Base-by-base conservation (phyloP, 1,140 invertebrate species). In the Pinna nobilis region DNA sequence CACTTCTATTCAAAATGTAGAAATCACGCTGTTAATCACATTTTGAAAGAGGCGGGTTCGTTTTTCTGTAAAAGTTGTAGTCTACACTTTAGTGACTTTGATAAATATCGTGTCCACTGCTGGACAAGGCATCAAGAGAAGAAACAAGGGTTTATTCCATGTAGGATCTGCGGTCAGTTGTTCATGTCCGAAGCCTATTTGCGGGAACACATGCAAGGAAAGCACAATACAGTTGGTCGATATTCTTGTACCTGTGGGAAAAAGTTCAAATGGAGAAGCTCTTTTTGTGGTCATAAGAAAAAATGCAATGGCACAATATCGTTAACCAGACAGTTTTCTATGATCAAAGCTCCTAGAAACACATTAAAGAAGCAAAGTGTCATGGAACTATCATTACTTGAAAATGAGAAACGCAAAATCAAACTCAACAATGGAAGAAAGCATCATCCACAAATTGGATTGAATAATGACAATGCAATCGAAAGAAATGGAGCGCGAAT, bases 231-330 rank as follows among this genome's bases (percentile, higher is more conserved):
- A 18, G 28, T 59, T 18, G 20, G 66, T n/a, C 25, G 66, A 23
- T 69, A 69, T 32, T 35, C 51, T 2, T 69, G 66, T 47, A 57
- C 50, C 0, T 69, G 66, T 69, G 66, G 66, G 11, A 57, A 69
- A 47, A 44, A 33, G 7, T 69, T 69, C 53, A 69, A 69, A 44
- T 69, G 66, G 66, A 69, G 66, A 44, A 69, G 66, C 20, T 55
- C 66, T 1, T 69, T 57, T 25, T 57, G 39, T 33, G 66, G 55
- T 25, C 66, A 69, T 32, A 69, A 39, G 39, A 25, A 44, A 20
- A 69, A 59, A 18, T 57, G 55, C 49, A 55, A 32, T 69, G 66
- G 66, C 30, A 59, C 47, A 32, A 67, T 51, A 33, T 51, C 64
- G 11, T 67, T 37, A 15, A 50, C 50, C 1, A 51, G 50, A n/a